Conservation (phyloP, 2,888 invertebrate species). For the Hydroisotoma schaefferi region DNA sequence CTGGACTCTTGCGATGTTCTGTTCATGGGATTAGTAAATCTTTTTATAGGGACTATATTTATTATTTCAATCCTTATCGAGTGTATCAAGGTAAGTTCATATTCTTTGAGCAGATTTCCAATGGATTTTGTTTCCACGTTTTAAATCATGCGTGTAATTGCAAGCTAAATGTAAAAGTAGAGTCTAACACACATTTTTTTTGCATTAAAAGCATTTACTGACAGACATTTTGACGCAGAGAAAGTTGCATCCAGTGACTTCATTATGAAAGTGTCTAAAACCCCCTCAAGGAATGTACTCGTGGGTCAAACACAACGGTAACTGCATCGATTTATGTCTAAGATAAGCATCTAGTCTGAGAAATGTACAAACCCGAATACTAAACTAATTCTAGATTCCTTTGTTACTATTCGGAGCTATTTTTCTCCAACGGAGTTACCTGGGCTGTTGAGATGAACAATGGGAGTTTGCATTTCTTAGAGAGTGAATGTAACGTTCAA, state of each 20-base stretch:
- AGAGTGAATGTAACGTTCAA: slow-evolving; percentile 26
- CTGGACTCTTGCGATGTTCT: slow-evolving; percentile 33
- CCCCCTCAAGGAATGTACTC: slow-evolving; percentile 34
- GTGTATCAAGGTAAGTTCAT: slow-evolving; percentile 33
- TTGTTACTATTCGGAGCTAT: slow-evolving; percentile 37
- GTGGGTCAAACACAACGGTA: slow-evolving; percentile 35
- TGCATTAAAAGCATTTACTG: slow-evolving; percentile 35
- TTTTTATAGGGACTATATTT: slow-evolving; percentile 27
- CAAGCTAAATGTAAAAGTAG: too few relatives aligned
- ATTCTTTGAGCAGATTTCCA: neutral
- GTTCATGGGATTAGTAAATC: slow-evolving; percentile 30
- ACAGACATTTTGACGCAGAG: slow-evolving; percentile 31
- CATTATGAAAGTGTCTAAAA: slow-evolving; percentile 41
- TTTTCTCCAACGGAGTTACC: slow-evolving; percentile 34
- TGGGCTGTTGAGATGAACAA: slow-evolving; percentile 39
- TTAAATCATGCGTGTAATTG: neutral
- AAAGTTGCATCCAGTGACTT: slow-evolving; percentile 36
- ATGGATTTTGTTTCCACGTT: neutral
- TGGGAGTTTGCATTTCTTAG: slow-evolving; percentile 26
- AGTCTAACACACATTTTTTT: too few relatives aligned
- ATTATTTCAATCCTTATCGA: slow-evolving; percentile 40
- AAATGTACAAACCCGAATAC: too few relatives aligned
- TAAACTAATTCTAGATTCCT: too few relatives aligned
- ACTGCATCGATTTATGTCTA: too few relatives aligned
- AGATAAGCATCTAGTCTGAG: too few relatives aligned